Base-by-base conservation (phyloP, 2,888 invertebrate species). In the Galerucella calmariensis region DNA sequence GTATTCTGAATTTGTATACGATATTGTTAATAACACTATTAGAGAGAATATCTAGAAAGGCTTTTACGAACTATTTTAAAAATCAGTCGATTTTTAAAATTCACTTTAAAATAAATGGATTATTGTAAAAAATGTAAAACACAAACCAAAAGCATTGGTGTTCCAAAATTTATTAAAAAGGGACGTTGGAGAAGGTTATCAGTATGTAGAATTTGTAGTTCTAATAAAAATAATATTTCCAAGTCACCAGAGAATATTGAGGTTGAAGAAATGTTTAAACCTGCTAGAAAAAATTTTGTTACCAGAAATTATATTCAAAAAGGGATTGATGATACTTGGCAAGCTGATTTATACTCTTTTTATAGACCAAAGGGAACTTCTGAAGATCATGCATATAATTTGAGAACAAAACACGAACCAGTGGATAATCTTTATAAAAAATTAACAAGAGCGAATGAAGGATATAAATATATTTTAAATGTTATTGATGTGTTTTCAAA, bases 251-350 rank as follows among this genome's bases (percentile, higher is more conserved):
- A 67, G n/a, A 16, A 59, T 58, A 68, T 68, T 58, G 58, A 24
- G 20, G 16, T 59, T 58, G 68, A 5, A 59, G 68, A 68, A 5
- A 6, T 68, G 16, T 68, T 68, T 58, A 68, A 68, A 58, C 68
- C 68, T 4, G 68, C 58, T 35, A 24, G 68, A 68, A 68, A 68
- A 68, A 56, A 68, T 58, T 68, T 68, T 46, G 58, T 35, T 11
- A 68, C 68, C 24, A 68, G 68, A 27, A 68, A 35, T 14, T 56
- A n/a, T 68, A 68, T 68, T 58, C 59, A 68, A 58, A 68, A 68
- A 58, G 68, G 16, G 1, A 68, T 68, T 58, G 68, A 68, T 68
- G 68, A 68, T 68, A 68, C 68, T 68, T 68, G 68, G 68, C 56
- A 68, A 41, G 58, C 44, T 27, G 58, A 56, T 58, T 68, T 68